Conservation (phyloP, 1,140 invertebrate species). For the Conus betulinus region DNA sequence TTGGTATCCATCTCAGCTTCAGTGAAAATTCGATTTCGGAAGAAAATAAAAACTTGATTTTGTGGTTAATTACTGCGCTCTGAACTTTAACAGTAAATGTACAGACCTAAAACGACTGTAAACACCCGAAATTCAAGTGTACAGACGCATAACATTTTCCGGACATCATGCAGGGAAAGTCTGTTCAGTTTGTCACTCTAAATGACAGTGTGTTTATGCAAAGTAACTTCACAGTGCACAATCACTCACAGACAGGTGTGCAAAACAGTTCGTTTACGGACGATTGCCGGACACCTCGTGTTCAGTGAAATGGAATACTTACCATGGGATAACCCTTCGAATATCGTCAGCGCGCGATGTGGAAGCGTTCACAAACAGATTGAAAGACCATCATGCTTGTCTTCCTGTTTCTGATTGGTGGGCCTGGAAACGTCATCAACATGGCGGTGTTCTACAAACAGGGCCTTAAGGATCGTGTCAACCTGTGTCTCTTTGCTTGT, state of each 20-base stretch:
- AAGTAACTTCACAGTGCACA: no score
- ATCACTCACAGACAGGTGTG: neutral
- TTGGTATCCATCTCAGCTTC: no score
- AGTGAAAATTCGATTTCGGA: no score
- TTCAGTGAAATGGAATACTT: neutral
- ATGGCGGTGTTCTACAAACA: slow-evolving; percentile 30
- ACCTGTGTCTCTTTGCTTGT: slow-evolving; percentile 22
- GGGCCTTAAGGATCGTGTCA: slow-evolving; percentile 16
- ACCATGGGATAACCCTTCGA: neutral
- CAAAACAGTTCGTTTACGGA: neutral
- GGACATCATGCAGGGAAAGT: no score
- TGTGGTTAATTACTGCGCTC: no score
- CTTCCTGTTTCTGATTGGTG: neutral
- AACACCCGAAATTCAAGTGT: no score
- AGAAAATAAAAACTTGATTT: no score
- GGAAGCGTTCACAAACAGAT: neutral
- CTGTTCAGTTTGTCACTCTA: no score
- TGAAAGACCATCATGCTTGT: neutral
- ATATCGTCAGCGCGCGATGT: neutral
- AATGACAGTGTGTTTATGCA: no score
- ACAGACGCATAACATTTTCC: no score
- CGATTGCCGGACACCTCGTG: neutral
- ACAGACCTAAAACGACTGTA: no score
- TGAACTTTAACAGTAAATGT: no score
- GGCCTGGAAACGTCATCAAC: slow-evolving; percentile 15